These are phyloP conservation scores for Lates calcarifer DNA, from an alignment of 2,113 vertebrate genomes.

Conservation along the genomic window DNA sequence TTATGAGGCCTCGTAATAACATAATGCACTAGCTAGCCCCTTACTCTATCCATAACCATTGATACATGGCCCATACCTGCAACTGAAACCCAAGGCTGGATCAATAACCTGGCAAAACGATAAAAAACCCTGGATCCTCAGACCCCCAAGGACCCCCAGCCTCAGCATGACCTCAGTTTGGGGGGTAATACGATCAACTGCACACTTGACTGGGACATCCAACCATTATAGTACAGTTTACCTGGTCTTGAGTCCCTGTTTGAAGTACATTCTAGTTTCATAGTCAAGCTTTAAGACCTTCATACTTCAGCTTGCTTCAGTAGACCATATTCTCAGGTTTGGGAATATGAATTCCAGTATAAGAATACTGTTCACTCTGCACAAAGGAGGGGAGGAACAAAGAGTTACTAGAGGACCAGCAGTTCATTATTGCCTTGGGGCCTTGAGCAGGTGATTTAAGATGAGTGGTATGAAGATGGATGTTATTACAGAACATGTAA, in stretches of 20 bases:
- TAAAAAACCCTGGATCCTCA: not conserved
- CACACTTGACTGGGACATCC: not conserved
- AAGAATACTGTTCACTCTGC: not conserved
- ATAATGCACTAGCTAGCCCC: not conserved
- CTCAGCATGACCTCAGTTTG: not conserved
- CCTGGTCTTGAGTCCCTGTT: not conserved
- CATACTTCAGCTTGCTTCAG: not conserved
- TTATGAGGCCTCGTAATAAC: not conserved
- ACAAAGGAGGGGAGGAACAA: not conserved
- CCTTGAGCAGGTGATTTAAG: too few species aligned
- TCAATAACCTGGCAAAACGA: not conserved
- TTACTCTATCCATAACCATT: not conserved
- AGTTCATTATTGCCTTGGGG: not conserved
- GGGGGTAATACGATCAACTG: not conserved
- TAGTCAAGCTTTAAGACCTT: not conserved
- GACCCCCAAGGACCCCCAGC: not conserved
- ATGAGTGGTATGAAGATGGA: too few species aligned
- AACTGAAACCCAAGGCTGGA: not conserved
- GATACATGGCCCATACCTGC: not conserved
- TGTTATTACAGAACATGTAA: too few species aligned
- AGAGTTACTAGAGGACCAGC: not conserved
- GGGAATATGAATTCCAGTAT: not conserved
- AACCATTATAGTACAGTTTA: not conserved
- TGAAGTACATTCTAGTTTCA: not conserved
- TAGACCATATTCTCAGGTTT: not conserved